Conservation (phyloP, 2,797 vertebrate species). For the Coluber constrictor region DNA sequence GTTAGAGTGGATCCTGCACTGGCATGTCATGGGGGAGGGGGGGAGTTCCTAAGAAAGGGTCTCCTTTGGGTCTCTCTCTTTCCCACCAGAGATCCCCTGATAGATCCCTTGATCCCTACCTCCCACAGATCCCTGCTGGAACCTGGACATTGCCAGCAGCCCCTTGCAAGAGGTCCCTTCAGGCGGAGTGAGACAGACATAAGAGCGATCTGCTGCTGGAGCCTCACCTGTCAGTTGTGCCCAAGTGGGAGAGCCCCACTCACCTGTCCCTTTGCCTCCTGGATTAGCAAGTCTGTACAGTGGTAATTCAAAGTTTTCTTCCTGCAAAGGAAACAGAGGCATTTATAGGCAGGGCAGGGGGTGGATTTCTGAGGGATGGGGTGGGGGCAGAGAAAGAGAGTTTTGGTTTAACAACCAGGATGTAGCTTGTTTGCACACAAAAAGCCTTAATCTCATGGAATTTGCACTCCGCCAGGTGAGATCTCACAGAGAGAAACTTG, state of each 20-base stretch:
- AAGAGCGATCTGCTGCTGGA: rapidly evolving
- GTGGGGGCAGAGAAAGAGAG: no score
- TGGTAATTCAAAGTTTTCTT: not conserved
- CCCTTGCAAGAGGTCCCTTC: not conserved
- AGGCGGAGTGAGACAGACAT: rapidly evolving
- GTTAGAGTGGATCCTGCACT: not conserved
- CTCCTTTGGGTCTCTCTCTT: not conserved
- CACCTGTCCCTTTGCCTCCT: not conserved
- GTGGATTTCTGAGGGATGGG: not conserved
- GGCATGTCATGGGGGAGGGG: not conserved
- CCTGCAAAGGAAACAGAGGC: rapidly evolving
- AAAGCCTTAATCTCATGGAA: no score
- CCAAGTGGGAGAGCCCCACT: not conserved
- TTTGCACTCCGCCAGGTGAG: no score
- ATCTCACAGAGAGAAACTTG: no score
- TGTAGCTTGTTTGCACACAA: no score
- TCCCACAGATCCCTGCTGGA: not conserved
- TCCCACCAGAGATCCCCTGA: not conserved
- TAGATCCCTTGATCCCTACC: not conserved
- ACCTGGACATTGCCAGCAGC: not conserved
- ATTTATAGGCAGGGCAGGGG: not conserved
- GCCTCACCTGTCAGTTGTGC: not conserved
- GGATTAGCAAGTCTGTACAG: not conserved
- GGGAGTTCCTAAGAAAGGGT: not conserved
- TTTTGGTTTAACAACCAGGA: no score